phyloP scores from a whole-genome alignment of 2,113 vertebrate genomes.

The Onychostoma macrolepis region DNA sequence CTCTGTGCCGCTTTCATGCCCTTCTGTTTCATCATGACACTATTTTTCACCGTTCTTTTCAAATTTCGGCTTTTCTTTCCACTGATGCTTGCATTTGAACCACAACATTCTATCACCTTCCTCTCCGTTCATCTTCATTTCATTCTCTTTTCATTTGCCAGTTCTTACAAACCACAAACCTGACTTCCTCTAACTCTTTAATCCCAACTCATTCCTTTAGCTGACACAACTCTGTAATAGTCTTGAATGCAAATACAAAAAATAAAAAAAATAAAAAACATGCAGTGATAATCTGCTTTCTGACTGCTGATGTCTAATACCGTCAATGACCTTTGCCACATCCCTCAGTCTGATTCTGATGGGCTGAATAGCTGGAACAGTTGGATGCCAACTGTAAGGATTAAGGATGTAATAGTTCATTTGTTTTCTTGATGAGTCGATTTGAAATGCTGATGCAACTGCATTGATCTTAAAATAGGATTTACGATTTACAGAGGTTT shows the following conservation, averaged over 20 bases:
- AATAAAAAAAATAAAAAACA: background rate
- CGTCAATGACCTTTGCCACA: constrained; percentile 1
- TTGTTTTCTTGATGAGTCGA: background rate
- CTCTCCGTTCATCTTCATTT: constrained; percentile 29
- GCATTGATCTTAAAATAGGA: background rate
- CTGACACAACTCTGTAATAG: background rate
- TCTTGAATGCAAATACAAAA: constrained; percentile 5
- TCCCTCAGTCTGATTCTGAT: background rate
- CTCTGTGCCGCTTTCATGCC: constrained; percentile 49
- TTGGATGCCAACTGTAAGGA: background rate
- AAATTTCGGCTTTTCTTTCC: background rate
- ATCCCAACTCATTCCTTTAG: constrained; percentile 21
- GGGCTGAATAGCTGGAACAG: background rate
- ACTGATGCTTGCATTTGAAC: constrained; percentile 6
- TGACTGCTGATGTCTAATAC: constrained; percentile 6
- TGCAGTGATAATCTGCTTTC: constrained; percentile 24
- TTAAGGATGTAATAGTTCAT: background rate
- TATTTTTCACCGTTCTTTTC: constrained; percentile 28
- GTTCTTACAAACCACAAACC: background rate
- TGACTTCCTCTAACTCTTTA: constrained; percentile 7
- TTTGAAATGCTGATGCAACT: background rate
- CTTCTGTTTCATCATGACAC: constrained; percentile 54
- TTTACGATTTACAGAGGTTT: background rate
- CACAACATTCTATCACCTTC: constrained; percentile 32
- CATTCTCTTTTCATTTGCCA: constrained; percentile 22